Base-by-base conservation (phyloP, 2,888 invertebrate genomes). In the Salticus scenicus region DNA sequence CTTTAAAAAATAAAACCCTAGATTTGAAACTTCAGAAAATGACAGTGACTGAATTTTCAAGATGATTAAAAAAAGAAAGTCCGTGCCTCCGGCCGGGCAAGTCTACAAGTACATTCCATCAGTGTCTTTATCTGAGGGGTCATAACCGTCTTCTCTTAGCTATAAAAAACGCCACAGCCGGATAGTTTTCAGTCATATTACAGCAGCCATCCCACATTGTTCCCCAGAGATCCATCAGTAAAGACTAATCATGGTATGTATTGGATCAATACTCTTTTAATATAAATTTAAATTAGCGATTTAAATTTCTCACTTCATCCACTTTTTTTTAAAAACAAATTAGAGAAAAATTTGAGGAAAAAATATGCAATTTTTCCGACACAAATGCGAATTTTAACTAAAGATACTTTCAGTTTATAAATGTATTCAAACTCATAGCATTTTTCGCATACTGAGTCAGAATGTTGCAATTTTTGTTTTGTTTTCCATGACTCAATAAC, bases 21-120 rank as follows among this genome's bases (percentile, higher is more conserved):
- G 57, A 51, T 57, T 73, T 73, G 57, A 24, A 24, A 73, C 73
- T 74, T 41, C 28, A 64, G 37, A 74, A n/a, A 74, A 72, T 47
- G 47, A 47, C 47, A 57, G 51, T 24, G 51, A 31, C 72, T 72
- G 72, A 72, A 72, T 47, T 74, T 74, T 37, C 24, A 64, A 47
- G 64, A 41, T 20, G 41, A 33, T 64, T 20, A 63, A 63, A 51
- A 57, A 31, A 67, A 67, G 66, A 66, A 47, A 28, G 28, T 12
- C 30, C 47, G 1, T 63, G 47, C 75, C 75, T 41, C 42, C 42
- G 67, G 75, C 67, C 47, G 67, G 42, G 33, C 75, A 66, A 67
- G 75, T 75, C 75, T 74, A 64, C 28, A 41, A 42, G 47, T 57
- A 17, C 75, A 75, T 75, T 75, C 75, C 75, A 47, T 14, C n/a